Percentiles rank a stretch among this genome's conserved stretches.
phyloP scores from a whole-genome alignment of 2,888 invertebrate species.

The Andrena bucephala region DNA sequence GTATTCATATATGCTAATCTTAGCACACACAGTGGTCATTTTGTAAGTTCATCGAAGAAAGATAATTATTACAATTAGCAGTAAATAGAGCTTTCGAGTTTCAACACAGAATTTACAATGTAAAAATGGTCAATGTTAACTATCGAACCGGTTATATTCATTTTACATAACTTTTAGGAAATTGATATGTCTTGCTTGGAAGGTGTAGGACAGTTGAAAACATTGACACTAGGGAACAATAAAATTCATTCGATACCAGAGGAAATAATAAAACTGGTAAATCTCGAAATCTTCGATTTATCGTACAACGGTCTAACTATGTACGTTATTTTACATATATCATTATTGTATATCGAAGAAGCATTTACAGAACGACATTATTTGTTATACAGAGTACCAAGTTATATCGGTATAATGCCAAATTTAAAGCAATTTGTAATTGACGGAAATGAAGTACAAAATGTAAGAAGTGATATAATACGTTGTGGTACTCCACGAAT shows the following conservation, averaged over 20 bases:
- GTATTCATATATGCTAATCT: conserved; percentile 59
- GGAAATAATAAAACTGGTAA: conserved; percentile 91
- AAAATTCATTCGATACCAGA: conserved; percentile 92
- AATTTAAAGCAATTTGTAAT: conserved; percentile 93
- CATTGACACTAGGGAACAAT: conserved; percentile 93
- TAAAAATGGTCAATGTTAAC: background rate
- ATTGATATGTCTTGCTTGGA: conserved; percentile 90
- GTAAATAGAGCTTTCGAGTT: too few relatives aligned
- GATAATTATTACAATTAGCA: too few relatives aligned
- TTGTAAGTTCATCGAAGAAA: background rate
- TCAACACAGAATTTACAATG: background rate
- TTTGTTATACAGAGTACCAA: conserved; percentile 87
- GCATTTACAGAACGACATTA: conserved; percentile 7
- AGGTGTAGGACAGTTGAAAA: conserved; percentile 90
- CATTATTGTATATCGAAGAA: conserved; percentile 1
- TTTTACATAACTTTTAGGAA: conserved; percentile 86
- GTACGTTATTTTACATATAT: conserved; percentile 80
- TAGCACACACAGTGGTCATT: background rate
- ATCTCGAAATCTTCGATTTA: conserved; percentile 93
- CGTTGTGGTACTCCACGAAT: conserved; percentile 93
- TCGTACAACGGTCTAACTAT: conserved; percentile 90
- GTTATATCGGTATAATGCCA: conserved; percentile 89
- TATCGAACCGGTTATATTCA: background rate
- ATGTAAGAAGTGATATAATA: conserved; percentile 93
- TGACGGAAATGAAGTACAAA: conserved; percentile 94